Percentiles rank a stretch among this genome's conserved stretches.
Evolutionary conservation across 2,113 vertebrate species (phyloP).

Genomic region (Telmatochromis sp.): DNA sequence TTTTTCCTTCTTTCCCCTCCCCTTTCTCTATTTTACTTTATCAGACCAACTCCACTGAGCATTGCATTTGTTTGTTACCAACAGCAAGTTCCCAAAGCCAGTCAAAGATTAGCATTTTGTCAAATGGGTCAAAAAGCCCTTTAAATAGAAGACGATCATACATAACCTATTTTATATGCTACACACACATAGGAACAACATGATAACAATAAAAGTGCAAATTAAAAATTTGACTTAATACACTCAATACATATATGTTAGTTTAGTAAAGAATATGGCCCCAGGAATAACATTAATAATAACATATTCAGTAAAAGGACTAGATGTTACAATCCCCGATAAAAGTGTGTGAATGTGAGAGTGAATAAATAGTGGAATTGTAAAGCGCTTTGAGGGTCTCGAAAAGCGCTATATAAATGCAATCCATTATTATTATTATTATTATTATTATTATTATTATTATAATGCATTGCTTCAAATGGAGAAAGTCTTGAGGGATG

Average conservation of each 20-base stretch:
- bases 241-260: background rate
- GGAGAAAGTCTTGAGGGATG: no score
- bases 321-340: accelerated
- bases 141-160: accelerated
- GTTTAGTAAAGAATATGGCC: background rate
- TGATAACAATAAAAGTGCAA: background rate
- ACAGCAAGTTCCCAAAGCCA: background rate
- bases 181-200: background rate
- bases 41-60: background rate
- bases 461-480: no score
- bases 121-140: background rate
- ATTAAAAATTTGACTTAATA: accelerated
- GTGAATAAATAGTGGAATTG: accelerated
- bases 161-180: background rate
- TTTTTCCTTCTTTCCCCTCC: background rate
- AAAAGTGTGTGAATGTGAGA: background rate
- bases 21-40: background rate
- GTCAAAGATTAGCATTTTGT: background rate
- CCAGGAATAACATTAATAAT: background rate
- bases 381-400: accelerated
- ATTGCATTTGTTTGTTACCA: background rate
- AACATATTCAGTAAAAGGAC: background rate
- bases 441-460: no score
- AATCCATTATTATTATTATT: no score
- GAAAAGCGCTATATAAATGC: no score